These are phyloP conservation scores for Hanleya hanleyi DNA, from an alignment of 2,888 invertebrate genomes.

Conservation along the genomic window DNA sequence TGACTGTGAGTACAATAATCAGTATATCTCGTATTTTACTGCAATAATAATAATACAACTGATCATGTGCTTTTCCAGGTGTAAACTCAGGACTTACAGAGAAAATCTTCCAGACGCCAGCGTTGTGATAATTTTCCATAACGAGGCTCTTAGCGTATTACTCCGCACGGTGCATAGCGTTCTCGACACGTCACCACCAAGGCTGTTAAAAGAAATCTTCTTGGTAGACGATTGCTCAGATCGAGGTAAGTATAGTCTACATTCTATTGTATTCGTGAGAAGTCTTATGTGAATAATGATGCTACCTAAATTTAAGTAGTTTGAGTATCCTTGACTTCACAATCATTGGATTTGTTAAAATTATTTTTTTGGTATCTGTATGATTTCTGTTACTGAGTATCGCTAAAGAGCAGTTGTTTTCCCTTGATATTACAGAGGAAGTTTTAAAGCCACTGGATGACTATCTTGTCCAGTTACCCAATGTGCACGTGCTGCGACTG, in stretches of 20 bases:
- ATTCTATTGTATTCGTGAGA: too few species aligned
- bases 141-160: conserved; percentile 92
- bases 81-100: conserved; percentile 79
- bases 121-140: conserved; percentile 95
- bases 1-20: too few species aligned
- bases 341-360: too few species aligned
- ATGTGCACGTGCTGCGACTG: not conserved
- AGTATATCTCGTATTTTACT: too few species aligned
- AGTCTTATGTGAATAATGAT: too few species aligned
- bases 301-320: too few species aligned
- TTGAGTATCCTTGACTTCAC: too few species aligned
- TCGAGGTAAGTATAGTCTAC: conserved; percentile 70
- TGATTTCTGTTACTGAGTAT: too few species aligned
- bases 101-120: conserved; percentile 84
- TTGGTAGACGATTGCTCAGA: conserved; percentile 94
- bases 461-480: not conserved
- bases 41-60: too few species aligned
- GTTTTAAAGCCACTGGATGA: not conserved
- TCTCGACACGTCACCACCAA: conserved; percentile 83
- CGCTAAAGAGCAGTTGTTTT: too few species aligned
- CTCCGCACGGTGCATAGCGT: conserved; percentile 92
- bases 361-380: too few species aligned
- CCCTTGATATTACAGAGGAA: not conserved
- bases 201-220: conserved; percentile 88
- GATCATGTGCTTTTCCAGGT: too few species aligned